These are phyloP conservation scores for Marisa cornuarietis DNA, from an alignment of 1,140 invertebrate genomes.

Conservation along the genomic window DNA sequence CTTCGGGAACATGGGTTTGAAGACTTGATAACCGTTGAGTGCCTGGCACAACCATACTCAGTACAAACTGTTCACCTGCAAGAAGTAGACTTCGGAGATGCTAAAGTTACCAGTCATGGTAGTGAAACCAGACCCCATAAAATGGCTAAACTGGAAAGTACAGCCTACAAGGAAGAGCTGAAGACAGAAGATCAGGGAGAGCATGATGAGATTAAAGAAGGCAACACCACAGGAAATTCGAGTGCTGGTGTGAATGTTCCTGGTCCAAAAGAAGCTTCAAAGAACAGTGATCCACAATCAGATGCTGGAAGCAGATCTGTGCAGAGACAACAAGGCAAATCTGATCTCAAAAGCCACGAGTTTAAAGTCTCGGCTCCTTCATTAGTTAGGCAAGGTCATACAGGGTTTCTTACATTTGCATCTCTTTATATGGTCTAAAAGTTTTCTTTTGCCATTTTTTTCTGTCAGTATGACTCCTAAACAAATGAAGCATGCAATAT, in stretches of 20 bases:
- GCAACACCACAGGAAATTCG: constrained; percentile 4
- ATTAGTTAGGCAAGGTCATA: constrained; percentile 83
- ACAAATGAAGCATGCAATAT: no score
- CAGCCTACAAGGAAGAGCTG: constrained; percentile 12
- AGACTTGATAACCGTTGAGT: constrained; percentile 87
- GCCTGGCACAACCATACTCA: constrained; percentile 83
- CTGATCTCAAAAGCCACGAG: constrained; percentile 34
- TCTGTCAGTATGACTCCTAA: no score
- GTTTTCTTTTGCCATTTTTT: no score
- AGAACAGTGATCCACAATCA: constrained; percentile 1
- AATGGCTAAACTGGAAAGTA: not conserved
- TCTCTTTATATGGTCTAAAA: constrained; percentile 65
- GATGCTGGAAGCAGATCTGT: constrained; percentile 14
- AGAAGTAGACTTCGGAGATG: constrained; percentile 62
- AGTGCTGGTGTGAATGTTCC: not conserved
- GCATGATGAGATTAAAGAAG: not conserved
- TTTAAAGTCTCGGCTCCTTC: constrained; percentile 78
- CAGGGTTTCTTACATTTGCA: constrained; percentile 93
- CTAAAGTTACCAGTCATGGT: not conserved
- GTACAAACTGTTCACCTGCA: constrained; percentile 79
- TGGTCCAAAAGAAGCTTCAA: not conserved
- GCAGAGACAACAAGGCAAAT: constrained; percentile 35
- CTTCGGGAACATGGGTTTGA: constrained; percentile 79
- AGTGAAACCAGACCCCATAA: not conserved
- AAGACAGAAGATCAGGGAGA: no score